These are phyloP conservation scores for Drosophila nr. fundita DNA, from an alignment of 2,888 invertebrate species.

Conservation along the genomic window DNA sequence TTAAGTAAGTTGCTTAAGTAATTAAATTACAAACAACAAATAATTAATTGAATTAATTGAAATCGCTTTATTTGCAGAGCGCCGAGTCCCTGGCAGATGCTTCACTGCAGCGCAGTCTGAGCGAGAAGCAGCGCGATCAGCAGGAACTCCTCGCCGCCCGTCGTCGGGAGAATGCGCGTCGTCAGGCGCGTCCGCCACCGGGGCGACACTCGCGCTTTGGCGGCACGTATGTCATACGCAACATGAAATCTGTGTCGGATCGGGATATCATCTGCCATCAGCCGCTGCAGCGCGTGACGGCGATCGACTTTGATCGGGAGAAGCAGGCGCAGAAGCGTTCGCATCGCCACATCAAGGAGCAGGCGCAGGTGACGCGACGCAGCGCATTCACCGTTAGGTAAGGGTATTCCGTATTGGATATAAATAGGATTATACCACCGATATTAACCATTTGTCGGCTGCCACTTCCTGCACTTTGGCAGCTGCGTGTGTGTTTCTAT, in stretches of 20 bases:
- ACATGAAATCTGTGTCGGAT: slow-evolving; percentile 96
- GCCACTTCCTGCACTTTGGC: slow-evolving; percentile 71
- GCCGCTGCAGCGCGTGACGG: slow-evolving; percentile 91
- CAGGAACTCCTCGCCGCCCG: slow-evolving; percentile 91
- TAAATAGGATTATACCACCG: slow-evolving; percentile 9
- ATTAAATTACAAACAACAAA: neutral
- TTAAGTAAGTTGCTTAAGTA: neutral
- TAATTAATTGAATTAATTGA: neutral
- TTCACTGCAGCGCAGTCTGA: slow-evolving; percentile 90
- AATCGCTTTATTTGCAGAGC: slow-evolving; percentile 83
- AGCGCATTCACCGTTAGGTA: slow-evolving; percentile 94
- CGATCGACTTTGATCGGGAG: slow-evolving; percentile 91
- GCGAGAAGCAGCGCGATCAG: slow-evolving; percentile 94
- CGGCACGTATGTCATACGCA: slow-evolving; percentile 95
- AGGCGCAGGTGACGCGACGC: slow-evolving; percentile 88
- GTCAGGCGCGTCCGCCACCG: slow-evolving; percentile 78
- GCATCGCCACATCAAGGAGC: slow-evolving; percentile 88
- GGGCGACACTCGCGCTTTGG: slow-evolving; percentile 95
- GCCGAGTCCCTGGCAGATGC: slow-evolving; percentile 91
- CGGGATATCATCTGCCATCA: slow-evolving; percentile 95
- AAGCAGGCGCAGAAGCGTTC: slow-evolving; percentile 93
- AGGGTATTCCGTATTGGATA: slow-evolving; percentile 30
- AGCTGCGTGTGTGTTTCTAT: slow-evolving; percentile 38
- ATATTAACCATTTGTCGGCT: slow-evolving; percentile 61
- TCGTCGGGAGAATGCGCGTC: slow-evolving; percentile 88